Base-by-base conservation (phyloP, 2,888 invertebrate species). In the Argyresthia goedartella region DNA sequence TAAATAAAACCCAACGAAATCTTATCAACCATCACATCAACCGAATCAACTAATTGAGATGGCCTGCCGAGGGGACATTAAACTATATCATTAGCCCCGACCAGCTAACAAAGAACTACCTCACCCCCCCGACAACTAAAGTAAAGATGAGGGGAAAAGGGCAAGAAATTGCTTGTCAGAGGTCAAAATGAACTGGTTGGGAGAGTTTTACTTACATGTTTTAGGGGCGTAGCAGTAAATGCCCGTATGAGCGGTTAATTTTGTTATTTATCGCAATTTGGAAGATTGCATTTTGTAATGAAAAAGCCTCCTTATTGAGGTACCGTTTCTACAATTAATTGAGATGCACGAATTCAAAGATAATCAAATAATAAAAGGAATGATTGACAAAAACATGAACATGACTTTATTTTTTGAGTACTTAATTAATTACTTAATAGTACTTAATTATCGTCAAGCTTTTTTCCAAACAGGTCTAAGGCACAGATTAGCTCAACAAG, bases 21-120 rank as follows among this genome's bases (percentile, higher is more conserved):
- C 65, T 78, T 80, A 82, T 82, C 80, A 72, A 65, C 75, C 80
- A 25, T 25, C 25, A 25, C 25, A 25, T 25, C 25, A 81, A 57
- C 64, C 55, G 56, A 62, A 62, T 68, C 76, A 75, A 79, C 77
- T 81, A 78, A 82, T 81, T 79, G 72, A 66, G 74, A 79, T 75
- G 74, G 64, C 66, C 69, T 73, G 65, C 67, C 65, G 59, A 36
- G 67, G 69, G 73, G 64, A 63, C 69, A 67, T 71, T 73, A 68
- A 73, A 64, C 67, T 64, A 68, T 69, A 76, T 78, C 73, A 79
- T 78, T 75, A 73, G 70, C 65, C 65, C 65, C 68, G 67, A 71
- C 74, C 74, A 73, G 69, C 72, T 62, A 65, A 66, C 63, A 56
- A 56, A 60, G 74, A 66, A 56, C 76, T 62, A 59, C 56, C 53